Evolutionary conservation across 2,113 vertebrate species (phyloP), one percentile per base, ranked within the genome.

Genomic region (Clarias gariepinus): DNA sequence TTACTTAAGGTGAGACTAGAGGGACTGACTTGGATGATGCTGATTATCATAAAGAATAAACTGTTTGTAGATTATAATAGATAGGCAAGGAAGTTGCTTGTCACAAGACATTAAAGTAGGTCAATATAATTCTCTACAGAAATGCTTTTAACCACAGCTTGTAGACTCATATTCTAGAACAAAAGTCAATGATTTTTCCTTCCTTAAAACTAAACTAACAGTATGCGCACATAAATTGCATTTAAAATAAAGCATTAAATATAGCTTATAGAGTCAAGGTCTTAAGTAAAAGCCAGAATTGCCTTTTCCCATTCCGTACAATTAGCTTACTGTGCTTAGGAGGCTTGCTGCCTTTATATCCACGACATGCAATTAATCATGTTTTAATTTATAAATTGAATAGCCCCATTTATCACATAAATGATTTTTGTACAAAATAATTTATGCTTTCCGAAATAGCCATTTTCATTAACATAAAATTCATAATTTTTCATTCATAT

Each of bases 301-400:
- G 33, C 73, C 63, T 63, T 69, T 85, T 89, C 87, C 82, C 89
- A 11, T 21, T 74, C 86, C n/a, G 77, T 89, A 80, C 79, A 84
- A 88, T 92, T 91, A 87, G 77, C 80, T 82, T 33, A 0, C 30
- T 74, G 74, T 58, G 52, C 87, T 84, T 79, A 86, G 82, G 80
- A 36, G 78, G 77, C 55, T 87, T 80, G 30, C 69, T 66, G 78
- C 83, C 61, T 25, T 86, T 86, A 23, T 57, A 79, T 73, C 83
- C 85, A 36, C 33, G n/a, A 76, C 30, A 52, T 78, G 55, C 23
- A 25, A 86, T 88, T 90, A 86, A 82, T 90, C 53, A 87, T 86
- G 53, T 30, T 87, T 90, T 71, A 87, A 89, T 88, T 82, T 79
- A 28, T 47, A 52, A 87, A 91, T 88, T 79, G 41, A 90, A 86